Percentiles rank a stretch among this genome's conserved stretches.
phyloP scores from a whole-genome alignment of 2,888 invertebrate genomes.

The Hipparchia semele region DNA sequence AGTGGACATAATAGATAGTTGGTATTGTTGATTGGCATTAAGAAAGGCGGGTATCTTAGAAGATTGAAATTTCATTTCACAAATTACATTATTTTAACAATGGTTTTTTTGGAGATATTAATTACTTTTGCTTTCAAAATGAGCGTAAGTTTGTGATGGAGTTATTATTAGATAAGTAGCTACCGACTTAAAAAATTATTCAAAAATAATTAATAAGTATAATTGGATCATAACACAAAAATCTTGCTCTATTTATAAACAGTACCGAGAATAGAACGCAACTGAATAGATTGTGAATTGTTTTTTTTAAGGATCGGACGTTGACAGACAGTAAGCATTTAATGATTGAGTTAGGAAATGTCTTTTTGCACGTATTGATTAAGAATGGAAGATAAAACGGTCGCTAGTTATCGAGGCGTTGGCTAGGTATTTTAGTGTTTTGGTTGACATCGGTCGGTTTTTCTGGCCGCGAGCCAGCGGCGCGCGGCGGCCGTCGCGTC shows the following conservation, averaged over 20 bases:
- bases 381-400: conserved; percentile 17
- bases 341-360: conserved; percentile 10
- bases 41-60: too few species aligned
- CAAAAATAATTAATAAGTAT: too few species aligned
- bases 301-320: background rate
- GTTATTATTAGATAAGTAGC: too few species aligned
- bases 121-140: background rate
- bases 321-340: background rate
- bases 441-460: conserved; percentile 73
- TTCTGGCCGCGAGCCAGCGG: conserved; percentile 66
- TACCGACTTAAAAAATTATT: too few species aligned
- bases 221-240: background rate
- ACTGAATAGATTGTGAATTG: background rate
- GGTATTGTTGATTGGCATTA: too few species aligned
- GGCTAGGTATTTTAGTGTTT: conserved; percentile 71
- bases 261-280: background rate
- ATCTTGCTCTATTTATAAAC: background rate
- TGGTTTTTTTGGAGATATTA: too few species aligned
- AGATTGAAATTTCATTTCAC: too few species aligned
- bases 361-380: conserved; percentile 25
- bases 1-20: too few species aligned
- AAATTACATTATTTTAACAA: too few species aligned
- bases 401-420: conserved; percentile 16
- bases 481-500: conserved; percentile 61
- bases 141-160: background rate